Evolutionary conservation across 2,797 vertebrate species (phyloP).

Genomic region (Danio choprae): DNA sequence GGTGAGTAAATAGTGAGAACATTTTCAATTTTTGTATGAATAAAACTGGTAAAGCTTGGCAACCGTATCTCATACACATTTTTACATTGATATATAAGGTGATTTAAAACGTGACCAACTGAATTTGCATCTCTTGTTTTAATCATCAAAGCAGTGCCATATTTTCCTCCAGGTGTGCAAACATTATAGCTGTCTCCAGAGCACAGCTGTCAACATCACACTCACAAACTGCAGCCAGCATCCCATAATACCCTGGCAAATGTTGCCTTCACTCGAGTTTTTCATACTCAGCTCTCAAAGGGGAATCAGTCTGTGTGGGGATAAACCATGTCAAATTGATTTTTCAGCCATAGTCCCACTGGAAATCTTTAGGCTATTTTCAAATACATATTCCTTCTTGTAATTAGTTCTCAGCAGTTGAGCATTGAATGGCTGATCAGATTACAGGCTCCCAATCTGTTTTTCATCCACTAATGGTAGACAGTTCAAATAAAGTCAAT

Average conservation of each 20-base stretch:
- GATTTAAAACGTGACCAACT: background rate
- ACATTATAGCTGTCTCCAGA: slow-evolving; percentile 26
- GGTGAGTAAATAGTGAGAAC: too few relatives aligned
- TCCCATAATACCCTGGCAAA: background rate
- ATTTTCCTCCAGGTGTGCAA: slow-evolving; percentile 52
- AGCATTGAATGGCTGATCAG: slow-evolving; percentile 4
- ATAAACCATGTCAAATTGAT: slow-evolving; percentile 42
- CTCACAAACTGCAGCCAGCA: background rate
- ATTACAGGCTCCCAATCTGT: slow-evolving; percentile 29
- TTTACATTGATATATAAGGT: background rate
- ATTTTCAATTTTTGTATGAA: too few relatives aligned
- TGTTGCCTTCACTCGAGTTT: background rate
- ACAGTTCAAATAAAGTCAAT: slow-evolving; percentile 17
- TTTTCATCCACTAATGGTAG: slow-evolving; percentile 32
- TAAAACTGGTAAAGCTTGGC: background rate
- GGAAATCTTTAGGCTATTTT: slow-evolving; percentile 45
- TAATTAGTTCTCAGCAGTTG: slow-evolving; percentile 36
- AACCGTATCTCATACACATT: background rate
- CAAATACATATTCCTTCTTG: slow-evolving; percentile 37
- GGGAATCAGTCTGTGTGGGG: slow-evolving; percentile 9
- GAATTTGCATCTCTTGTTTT: background rate
- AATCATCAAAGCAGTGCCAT: background rate
- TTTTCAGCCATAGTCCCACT: slow-evolving; percentile 10
- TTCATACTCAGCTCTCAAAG: slow-evolving; percentile 12
- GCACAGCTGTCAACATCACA: slow-evolving; percentile 32